These are phyloP conservation scores for Leguminivora glycinivorella DNA, from an alignment of 1,140 invertebrate genomes.

Conservation along the genomic window DNA sequence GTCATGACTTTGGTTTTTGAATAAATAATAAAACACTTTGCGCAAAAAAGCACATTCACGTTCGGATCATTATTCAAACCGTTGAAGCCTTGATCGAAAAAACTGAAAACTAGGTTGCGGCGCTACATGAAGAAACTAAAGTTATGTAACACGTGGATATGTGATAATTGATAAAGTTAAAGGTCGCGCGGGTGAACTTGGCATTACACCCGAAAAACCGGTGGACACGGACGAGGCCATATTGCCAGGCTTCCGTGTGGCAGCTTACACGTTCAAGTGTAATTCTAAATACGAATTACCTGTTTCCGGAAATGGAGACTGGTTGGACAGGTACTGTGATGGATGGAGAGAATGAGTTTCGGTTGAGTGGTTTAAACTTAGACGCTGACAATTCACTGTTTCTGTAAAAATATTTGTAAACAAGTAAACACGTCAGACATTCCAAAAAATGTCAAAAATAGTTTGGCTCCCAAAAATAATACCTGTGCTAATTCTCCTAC, in stretches of 20 bases:
- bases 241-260: background rate
- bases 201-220: conserved; percentile 30
- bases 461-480: background rate
- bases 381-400: background rate
- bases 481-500: background rate
- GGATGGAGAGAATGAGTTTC: background rate
- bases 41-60: conserved; percentile 10
- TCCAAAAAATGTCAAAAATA: conserved; percentile 1
- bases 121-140: background rate
- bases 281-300: background rate
- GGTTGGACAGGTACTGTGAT: background rate
- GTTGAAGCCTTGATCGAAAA: conserved; percentile 29
- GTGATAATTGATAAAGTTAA: conserved; percentile 9
- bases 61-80: conserved; percentile 15
- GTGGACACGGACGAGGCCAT: conserved; percentile 1
- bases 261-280: background rate
- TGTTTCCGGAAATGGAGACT: background rate
- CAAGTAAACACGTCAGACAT: background rate
- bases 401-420: background rate
- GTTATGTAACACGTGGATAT: conserved; percentile 28
- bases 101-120: conserved; percentile 27
- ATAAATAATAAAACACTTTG: background rate
- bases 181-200: conserved; percentile 29
- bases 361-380: no score
- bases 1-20: background rate